Percentiles rank a stretch among this genome's conserved stretches.
Conservation (phyloP, 2,113 vertebrate genomes). For the Genyomyrus donnyi region DNA sequence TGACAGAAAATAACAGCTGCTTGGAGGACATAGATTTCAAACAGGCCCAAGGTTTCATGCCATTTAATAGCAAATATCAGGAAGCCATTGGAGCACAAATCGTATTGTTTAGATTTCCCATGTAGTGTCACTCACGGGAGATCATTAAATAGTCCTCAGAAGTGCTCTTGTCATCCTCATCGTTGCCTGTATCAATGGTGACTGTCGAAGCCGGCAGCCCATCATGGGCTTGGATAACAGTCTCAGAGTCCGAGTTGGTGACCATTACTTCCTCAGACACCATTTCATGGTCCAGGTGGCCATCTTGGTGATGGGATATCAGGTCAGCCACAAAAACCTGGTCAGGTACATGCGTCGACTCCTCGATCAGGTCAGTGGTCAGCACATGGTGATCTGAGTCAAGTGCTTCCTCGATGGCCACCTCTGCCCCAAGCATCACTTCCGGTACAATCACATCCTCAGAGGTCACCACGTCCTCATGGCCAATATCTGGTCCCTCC, state of each 20-base stretch:
- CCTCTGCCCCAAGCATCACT: conserved; percentile 75
- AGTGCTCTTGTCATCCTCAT: conserved; percentile 78
- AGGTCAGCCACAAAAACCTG: conserved; percentile 95
- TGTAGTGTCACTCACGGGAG: conserved; percentile 73
- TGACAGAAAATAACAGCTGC: neutral
- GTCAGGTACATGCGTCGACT: conserved; percentile 68
- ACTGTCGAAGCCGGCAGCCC: conserved; percentile 72
- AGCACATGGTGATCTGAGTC: conserved; percentile 72
- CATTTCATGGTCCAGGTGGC: conserved; percentile 81
- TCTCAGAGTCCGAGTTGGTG: conserved; percentile 74
- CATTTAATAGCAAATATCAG: neutral
- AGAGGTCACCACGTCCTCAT: conserved; percentile 69
- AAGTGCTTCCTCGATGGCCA: conserved; percentile 73
- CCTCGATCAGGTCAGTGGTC: conserved; percentile 68
- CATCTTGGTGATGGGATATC: conserved; percentile 74
- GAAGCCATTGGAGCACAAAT: neutral
- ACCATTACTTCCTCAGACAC: conserved; percentile 91
- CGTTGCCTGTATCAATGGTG: conserved; percentile 83
- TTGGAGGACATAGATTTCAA: neutral
- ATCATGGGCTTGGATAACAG: conserved; percentile 76
- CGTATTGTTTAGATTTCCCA: neutral
- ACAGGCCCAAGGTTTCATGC: neutral
- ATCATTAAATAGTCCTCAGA: conserved; percentile 99
- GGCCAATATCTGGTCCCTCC: conserved; percentile 76
- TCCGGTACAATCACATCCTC: conserved; percentile 77